These are phyloP conservation scores for Trachops cirrhosus DNA, from an alignment of 2,797 vertebrate species.

Conservation along the genomic window DNA sequence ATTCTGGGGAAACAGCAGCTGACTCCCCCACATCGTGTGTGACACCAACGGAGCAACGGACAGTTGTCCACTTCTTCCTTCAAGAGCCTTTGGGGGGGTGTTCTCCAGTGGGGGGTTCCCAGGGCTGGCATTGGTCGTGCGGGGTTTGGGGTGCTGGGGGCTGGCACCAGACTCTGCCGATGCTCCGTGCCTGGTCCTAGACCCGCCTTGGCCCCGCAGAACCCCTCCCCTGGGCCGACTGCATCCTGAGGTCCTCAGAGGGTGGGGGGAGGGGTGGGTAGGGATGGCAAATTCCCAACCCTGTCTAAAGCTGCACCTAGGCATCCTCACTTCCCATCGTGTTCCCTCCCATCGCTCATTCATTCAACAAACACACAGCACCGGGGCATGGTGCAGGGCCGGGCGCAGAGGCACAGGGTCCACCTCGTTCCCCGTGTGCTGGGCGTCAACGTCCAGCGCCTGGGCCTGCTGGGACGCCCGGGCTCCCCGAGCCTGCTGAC, in stretches of 20 bases:
- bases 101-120: neutral
- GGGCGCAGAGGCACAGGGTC: too few relatives aligned
- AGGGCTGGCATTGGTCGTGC: neutral
- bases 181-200: neutral
- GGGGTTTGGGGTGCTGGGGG: neutral
- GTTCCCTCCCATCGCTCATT: neutral
- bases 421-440: neutral
- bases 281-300: neutral
- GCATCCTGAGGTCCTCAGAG: neutral
- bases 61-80: rapidly evolving
- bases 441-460: neutral
- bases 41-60: neutral
- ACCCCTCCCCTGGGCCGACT: too few relatives aligned
- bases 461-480: neutral
- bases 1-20: neutral
- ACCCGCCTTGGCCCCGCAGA: neutral
- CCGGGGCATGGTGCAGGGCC: rapidly evolving
- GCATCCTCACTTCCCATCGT: neutral
- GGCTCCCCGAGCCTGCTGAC: neutral
- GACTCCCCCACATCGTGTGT: rapidly evolving
- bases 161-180: rapidly evolving
- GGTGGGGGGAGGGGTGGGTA: neutral
- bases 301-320: neutral
- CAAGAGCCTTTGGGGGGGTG: rapidly evolving
- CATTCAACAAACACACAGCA: neutral